Conservation (phyloP, 2,888 invertebrate genomes). For the Camponotus fellah region DNA sequence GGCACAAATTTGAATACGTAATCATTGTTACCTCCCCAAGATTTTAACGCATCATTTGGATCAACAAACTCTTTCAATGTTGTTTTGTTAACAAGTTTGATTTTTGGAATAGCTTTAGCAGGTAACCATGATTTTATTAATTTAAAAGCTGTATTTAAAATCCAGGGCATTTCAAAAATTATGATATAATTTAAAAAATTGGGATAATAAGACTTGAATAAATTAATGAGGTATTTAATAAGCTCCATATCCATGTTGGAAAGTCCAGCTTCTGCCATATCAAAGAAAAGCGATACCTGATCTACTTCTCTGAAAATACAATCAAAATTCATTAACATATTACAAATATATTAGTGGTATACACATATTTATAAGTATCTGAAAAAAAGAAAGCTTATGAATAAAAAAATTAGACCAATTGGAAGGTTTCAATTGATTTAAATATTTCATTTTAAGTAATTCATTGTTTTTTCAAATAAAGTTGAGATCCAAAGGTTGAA, state of each 20-base stretch:
- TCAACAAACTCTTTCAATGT: conserved; percentile 92
- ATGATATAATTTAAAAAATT: conserved; percentile 95
- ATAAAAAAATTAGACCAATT: not conserved
- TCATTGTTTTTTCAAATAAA: not conserved
- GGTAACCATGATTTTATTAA: conserved; percentile 95
- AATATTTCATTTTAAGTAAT: not conserved
- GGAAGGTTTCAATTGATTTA: not conserved
- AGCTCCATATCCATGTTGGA: conserved; percentile 97
- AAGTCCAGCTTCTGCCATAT: conserved; percentile 95
- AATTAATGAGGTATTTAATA: conserved; percentile 94
- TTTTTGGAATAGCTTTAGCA: conserved; percentile 94
- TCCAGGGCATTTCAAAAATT: conserved; percentile 98
- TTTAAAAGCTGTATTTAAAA: conserved; percentile 96
- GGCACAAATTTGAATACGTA: conserved; percentile 91
- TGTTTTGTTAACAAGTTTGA: conserved; percentile 94
- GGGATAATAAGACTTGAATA: conserved; percentile 96
- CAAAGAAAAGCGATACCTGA: conserved; percentile 94
- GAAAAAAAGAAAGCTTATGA: not conserved
- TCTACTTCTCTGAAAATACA: conserved; percentile 88
- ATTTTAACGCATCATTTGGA: conserved; percentile 91
- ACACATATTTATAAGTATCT: not conserved
- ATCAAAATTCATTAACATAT: not conserved
- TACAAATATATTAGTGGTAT: not conserved
- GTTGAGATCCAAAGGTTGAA: not conserved
- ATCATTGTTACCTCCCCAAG: conserved; percentile 93